phyloP scores from a whole-genome alignment of 2,888 invertebrate genomes.

The Elysia crispata region DNA sequence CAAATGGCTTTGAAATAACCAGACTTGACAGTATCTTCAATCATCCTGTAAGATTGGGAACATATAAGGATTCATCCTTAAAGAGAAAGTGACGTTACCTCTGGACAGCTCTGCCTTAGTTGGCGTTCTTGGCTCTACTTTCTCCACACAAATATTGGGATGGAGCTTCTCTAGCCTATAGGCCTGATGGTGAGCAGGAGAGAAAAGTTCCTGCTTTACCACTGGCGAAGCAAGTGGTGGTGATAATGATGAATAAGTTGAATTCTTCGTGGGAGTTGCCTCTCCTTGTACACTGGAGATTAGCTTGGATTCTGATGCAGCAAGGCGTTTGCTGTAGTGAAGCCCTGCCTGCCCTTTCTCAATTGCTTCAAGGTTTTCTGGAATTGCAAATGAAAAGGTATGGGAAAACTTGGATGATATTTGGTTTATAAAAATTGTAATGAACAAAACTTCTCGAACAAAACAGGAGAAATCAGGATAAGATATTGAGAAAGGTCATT shows the following conservation, averaged over 20 bases:
- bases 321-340: conserved; percentile 20
- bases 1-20: no score
- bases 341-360: conserved; percentile 71
- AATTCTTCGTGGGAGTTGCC: conserved; percentile 41
- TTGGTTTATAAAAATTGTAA: no score
- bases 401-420: no score
- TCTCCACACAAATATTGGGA: conserved; percentile 20
- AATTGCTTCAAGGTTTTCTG: conserved; percentile 73
- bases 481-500: no score
- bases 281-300: conserved; percentile 47
- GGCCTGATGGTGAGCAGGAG: no score
- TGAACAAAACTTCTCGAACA: no score
- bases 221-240: conserved; percentile 18
- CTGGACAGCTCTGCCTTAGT: conserved; percentile 1
- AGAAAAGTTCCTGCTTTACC: no score
- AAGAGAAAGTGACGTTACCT: background rate
- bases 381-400: conserved; percentile 1
- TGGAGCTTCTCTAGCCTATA: conserved; percentile 39
- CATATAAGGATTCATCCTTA: no score
- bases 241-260: conserved; percentile 28
- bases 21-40: no score
- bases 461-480: no score
- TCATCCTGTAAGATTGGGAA: no score
- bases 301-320: conserved; percentile 38
- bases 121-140: background rate